Base-by-base conservation (phyloP, 2,797 vertebrate genomes). In the Catostomus latipinnis region DNA sequence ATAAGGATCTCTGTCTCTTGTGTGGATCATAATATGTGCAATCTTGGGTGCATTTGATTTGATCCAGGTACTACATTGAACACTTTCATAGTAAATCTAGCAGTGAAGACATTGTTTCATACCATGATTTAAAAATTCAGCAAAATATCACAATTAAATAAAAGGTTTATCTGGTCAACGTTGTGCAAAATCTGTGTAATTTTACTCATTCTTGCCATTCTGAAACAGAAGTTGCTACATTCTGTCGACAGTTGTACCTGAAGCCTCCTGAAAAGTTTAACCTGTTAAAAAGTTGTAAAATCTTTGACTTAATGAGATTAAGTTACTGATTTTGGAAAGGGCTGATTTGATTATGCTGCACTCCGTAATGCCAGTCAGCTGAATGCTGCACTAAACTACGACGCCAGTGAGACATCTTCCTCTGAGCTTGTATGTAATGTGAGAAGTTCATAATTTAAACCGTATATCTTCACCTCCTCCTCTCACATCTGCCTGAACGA, bases 31-130 rank as follows among this genome's bases (percentile, higher is more conserved):
- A 60, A 76, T 48, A 22, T 52, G 18, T 81, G 16, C 56, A 16
- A 72, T 76, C 66, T 57, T 62, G 53, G 12, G 2, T 73, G 14
- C 60, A 60, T 65, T 54, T 8, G 13, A 54, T 34, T 34, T 56
- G 16, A 69, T 60, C 61, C 76, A 54, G 76, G 76, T 57, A 62
- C 69, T 52, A 8, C 13, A 43, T 69, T 50, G 74, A 71, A 68
- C 53, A 78, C 12, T 69, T 63, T 22, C 71, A 46, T 0, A 67
- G 82, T 18, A 12, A n/a, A 46, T 78, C 72, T 18, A 3, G 9
- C 66, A 57, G 45, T 3, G 1, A 14, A 53, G 1, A 2, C 1
- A 7, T 70, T 61, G 46, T 76, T 71, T 58, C 0, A 2, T 58
- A 9, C 7, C 14, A 43, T 56, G 16, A 69, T 45, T 67, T 49